Percentiles rank a stretch among this genome's conserved stretches.
phyloP scores from a whole-genome alignment of 2,888 invertebrate genomes.

The Chrysopilus asiliformis region DNA sequence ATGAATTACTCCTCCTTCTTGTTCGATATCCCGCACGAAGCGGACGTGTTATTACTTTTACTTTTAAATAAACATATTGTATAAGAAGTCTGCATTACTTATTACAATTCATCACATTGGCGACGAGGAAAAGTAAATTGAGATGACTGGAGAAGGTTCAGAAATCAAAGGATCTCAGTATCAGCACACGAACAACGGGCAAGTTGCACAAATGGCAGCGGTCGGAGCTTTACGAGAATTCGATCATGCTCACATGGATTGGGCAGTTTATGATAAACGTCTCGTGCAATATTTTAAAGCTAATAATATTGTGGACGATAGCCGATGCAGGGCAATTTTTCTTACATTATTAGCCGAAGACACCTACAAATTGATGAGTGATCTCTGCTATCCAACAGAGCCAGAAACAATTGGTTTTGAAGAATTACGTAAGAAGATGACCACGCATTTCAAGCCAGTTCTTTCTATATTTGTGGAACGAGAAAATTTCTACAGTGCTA shows the following conservation, averaged over 20 bases:
- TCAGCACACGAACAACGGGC: too few relatives aligned
- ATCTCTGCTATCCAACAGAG: constrained; percentile 2
- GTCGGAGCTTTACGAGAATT: constrained; percentile 1
- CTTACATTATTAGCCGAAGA: constrained; percentile 2
- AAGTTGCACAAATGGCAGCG: too few relatives aligned
- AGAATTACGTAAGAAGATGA: background rate
- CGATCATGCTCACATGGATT: constrained; percentile 1
- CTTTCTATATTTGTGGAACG: constrained; percentile 8
- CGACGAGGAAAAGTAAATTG: too few relatives aligned
- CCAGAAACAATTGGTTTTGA: background rate
- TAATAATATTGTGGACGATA: constrained; percentile 1
- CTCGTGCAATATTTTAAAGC: constrained; percentile 3
- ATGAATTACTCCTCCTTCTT: too few relatives aligned
- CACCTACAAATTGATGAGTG: background rate
- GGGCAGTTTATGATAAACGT: background rate
- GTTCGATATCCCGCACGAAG: too few relatives aligned
- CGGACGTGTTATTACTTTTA: too few relatives aligned
- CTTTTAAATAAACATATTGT: too few relatives aligned
- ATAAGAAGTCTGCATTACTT: too few relatives aligned
- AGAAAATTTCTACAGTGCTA: constrained; percentile 8
- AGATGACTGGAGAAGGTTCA: too few relatives aligned
- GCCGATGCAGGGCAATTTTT: background rate
- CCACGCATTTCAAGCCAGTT: constrained; percentile 3
- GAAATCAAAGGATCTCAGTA: too few relatives aligned
- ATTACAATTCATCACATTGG: too few relatives aligned